Percentiles rank a stretch among this genome's conserved stretches.
These are phyloP conservation scores for Halichondria panicea DNA, from an alignment of 37 sponge, comb jelly and placozoan genomes.

Conservation along the genomic window DNA sequence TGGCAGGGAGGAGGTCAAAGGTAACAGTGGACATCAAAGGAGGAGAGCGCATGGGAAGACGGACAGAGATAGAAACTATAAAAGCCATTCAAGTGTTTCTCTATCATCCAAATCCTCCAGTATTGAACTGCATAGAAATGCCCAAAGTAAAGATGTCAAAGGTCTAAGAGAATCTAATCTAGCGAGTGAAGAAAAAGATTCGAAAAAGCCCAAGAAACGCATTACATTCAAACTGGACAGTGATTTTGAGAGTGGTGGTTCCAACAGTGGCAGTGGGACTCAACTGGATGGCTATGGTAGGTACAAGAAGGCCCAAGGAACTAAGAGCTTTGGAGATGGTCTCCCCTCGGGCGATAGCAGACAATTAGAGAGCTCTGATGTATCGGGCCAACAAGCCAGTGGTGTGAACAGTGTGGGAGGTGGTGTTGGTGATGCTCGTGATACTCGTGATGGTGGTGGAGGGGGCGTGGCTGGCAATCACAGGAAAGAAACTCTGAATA, in stretches of 20 bases:
- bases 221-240: conserved; percentile 60
- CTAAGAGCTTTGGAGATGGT: background rate
- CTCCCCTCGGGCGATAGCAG: background rate
- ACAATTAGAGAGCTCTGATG: background rate
- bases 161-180: background rate
- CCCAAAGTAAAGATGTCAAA: background rate
- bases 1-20: conserved; percentile 8
- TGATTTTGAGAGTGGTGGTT: background rate
- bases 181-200: background rate
- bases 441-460: background rate
- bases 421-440: conserved; percentile 5
- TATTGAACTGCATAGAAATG: background rate
- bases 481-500: background rate
- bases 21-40: background rate
- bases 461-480: background rate
- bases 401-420: background rate
- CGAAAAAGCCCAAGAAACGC: conserved; percentile 27
- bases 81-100: background rate
- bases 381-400: background rate
- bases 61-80: background rate
- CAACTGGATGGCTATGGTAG: background rate
- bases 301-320: background rate
- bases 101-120: background rate
- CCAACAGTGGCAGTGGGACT: background rate
- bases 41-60: background rate